Percentiles rank a stretch among this genome's conserved stretches.
These are phyloP conservation scores for Leucopternis melanops DNA, from an alignment of 2,113 vertebrate species.

Conservation along the genomic window DNA sequence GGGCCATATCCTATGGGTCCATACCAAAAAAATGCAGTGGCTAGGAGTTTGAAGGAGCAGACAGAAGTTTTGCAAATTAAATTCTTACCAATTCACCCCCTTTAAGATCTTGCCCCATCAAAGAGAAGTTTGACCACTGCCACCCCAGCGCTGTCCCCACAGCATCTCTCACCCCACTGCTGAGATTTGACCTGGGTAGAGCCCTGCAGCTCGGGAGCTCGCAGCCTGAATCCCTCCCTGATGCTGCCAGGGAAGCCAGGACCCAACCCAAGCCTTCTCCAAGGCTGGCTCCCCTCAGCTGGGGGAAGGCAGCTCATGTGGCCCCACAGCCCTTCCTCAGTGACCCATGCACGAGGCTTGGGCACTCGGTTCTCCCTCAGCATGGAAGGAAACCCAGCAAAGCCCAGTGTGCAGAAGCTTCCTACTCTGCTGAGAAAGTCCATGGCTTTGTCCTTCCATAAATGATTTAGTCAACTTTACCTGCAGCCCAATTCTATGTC, in stretches of 20 bases:
- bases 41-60: neutral
- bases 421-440: neutral
- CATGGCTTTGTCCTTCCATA: neutral
- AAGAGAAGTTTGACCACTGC: neutral
- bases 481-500: neutral
- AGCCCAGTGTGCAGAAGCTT: neutral
- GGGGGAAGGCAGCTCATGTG: neutral
- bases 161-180: neutral
- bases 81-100: neutral
- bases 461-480: neutral
- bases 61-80: neutral
- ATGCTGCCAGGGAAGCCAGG: neutral
- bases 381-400: neutral
- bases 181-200: neutral
- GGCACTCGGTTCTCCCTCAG: neutral
- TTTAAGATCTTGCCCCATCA: neutral
- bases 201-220: rapidly evolving
- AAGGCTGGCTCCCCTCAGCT: neutral
- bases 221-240: neutral
- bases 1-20: neutral
- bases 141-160: neutral
- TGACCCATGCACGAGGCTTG: neutral
- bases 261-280: neutral
- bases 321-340: neutral
- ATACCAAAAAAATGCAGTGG: neutral